Evolutionary conservation across 2,113 vertebrate genomes (phyloP), one percentile per base, ranked within the genome.

Genomic region (Rhizomys pruinosus): DNA sequence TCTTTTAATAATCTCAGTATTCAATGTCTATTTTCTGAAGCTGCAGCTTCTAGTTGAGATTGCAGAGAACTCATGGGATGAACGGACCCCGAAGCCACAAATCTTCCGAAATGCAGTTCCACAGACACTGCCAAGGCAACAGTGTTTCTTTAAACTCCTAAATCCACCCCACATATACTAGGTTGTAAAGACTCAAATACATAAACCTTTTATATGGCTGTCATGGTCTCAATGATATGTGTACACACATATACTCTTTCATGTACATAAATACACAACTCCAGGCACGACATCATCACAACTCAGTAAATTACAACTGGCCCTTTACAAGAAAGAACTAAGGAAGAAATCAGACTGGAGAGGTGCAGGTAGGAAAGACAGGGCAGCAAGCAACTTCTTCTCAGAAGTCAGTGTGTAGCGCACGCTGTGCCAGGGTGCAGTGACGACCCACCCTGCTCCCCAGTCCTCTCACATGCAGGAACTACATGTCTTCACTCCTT

Each of bases 1-100:
- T 93, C 68, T 77, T 77, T 77, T 52, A 59, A 4, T 52, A 10
- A 47, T 76, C 32, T 85, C 69, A 87, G 47, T 29, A 37, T 74
- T 71, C 15, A 61, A 2, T 74, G 5, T 52, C 74, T 93, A 55
- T 63, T 93, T 94, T 89, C 42, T 89, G 20, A 78, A 89, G 84
- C 8, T 57, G 10, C 16, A 32, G 34, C 44, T 93, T 55, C 63
- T 96, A 74, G n/a, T 9, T 47, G 17, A 95, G 74, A 78, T 52
- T 10, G 5, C 47, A 37, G 23, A n/a, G 52, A 94, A 88, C 63
- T 44, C 87, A 87, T 55, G 77, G 25, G 22, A 77, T 66, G 80
- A 88, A 57, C 32, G 63, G 20, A 42, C n/a, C 64, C 2, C 55
- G 34, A 64, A 6, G 42, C 8, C n/a, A 85, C 34, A 84, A 37